Base-by-base conservation (phyloP, 2,797 vertebrate genomes). In the Sebastes paucispinis region DNA sequence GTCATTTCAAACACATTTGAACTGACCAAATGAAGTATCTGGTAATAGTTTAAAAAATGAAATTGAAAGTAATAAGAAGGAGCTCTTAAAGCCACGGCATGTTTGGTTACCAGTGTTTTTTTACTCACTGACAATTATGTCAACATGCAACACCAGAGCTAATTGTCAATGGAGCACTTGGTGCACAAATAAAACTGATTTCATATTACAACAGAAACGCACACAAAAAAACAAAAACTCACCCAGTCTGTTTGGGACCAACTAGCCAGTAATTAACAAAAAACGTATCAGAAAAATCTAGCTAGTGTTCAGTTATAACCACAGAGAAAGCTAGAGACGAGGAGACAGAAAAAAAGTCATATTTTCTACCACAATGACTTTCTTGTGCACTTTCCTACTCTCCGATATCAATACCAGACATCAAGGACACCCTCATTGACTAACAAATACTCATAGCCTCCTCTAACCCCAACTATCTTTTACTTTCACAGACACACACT, bases 371-470 rank as follows among this genome's bases (percentile, higher is more conserved):
- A 14, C 18, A 57, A 24, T 9, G n/a, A 20, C 60, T 32, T 32
- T 43, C n/a, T 39, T 50, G 10, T 54, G 9, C 14, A 24, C 34
- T 20, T 27, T 52, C 27, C 4, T 27, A 29, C 11, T 20, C 20
- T 64, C n/a, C 16, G 20, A 39, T 29, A 34, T 54, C 65, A 65
- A 29, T 36, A 54, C 31, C 57, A 75, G n/a, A 65, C 24, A 43
- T 52, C 65, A 82, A 86, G 78, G 64, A 76, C 82, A 81, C 57
- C 58, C 0, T 13, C 11, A 55, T n/a, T 11, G 34, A 69, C 16
- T 43, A 24, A 36, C 29, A 75, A 64, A 66, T 73, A 80, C 81
- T 78, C 58, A 80, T 36, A 10, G 52, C 43, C 12, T 65, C 27
- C 31, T 34, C 8, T 72, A 58, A 87, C 58, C 55, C 47, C 22